Base-by-base conservation (phyloP, 30 jellyfish, hydroid and myxozoan species). In the Aurelia coerulea region DNA sequence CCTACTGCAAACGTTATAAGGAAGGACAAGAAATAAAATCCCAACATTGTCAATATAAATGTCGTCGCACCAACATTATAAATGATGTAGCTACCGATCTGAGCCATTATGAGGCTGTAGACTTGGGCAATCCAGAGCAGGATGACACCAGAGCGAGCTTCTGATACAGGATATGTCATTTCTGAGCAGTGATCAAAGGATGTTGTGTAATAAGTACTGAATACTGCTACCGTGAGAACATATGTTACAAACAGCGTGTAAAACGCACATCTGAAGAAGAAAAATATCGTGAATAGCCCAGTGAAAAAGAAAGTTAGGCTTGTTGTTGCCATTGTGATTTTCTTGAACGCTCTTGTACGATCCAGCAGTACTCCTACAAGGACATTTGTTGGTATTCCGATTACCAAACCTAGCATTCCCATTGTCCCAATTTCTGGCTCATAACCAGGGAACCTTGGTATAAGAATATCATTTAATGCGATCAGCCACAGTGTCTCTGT, bases 181-280 rank as follows among this genome's bases (percentile, higher is more conserved):
- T 84, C 96, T 3, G 96, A 93, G 49, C 97, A 68, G 46, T 94
- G 98, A 7, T 90, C 95, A 69, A 94, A 88, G 0, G 98, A 96
- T 3, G 89, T 74, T 32, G 98, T 94, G 86, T 88, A 89, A 80
- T 94, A 94, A 11, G 94, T 87, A 15, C 95, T 68, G 49, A 54
- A 68, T 13, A 60, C 69, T 3, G 92, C 78, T 42, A 76, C 78
- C 10, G 62, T 32, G 17, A 33, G 63, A 31, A 73, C 53, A 65
- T 68, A 73, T 17, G 88, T 64, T 39, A 54, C 49, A 50, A 62
- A 84, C 33, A 84, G 62, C 2, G 35, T 41, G 76, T 41, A 67
- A 15, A 82, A 69, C 10, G 81, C 23, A 66, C 79, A 67, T 68
- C 52, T 46, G 15, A 72, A 65, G 79, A 79, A 58, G 56, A 85